A percentile compares a stretch with the other conserved stretches of the same genome.
Conservation (phyloP, 2,113 vertebrate genomes). For the Ptyas mucosa region DNA sequence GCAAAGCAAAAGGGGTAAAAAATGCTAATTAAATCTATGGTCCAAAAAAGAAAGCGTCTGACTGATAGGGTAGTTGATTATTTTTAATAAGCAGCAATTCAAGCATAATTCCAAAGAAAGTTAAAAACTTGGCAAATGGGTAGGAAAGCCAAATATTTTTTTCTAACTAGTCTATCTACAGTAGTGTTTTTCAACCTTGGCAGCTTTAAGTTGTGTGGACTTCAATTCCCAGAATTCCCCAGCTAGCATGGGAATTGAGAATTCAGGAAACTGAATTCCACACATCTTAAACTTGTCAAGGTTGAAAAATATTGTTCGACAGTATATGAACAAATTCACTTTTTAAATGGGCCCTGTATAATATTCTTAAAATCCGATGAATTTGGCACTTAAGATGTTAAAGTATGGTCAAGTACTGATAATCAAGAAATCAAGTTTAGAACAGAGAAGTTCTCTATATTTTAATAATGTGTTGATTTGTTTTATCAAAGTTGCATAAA, state of each 20-base stretch:
- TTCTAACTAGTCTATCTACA: neutral
- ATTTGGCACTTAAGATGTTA: conserved; percentile 16
- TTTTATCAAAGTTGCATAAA: neutral
- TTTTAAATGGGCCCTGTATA: neutral
- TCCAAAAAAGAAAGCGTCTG: conserved; percentile 33
- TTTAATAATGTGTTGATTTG: neutral
- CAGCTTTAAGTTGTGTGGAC: neutral
- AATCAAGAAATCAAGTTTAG: conserved; percentile 5
- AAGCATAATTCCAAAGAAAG: conserved; percentile 38
- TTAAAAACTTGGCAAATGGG: neutral
- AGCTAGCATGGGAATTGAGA: neutral
- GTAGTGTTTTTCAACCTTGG: neutral
- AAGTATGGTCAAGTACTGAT: neutral
- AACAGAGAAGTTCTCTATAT: conserved; percentile 11
- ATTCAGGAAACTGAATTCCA: neutral
- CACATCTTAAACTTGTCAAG: neutral
- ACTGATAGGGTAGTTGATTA: conserved; percentile 57
- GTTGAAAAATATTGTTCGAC: neutral
- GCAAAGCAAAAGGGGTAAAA: conserved; percentile 55
- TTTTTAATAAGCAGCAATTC: conserved; percentile 65
- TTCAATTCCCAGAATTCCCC: neutral
- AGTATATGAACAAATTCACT: neutral
- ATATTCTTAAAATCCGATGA: conserved; percentile 16
- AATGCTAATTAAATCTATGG: conserved; percentile 71
- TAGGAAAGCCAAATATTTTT: neutral